Evolutionary conservation across 2,113 vertebrate species (phyloP), one percentile per base, ranked within the genome.

Genomic region (Caracal caracal): DNA sequence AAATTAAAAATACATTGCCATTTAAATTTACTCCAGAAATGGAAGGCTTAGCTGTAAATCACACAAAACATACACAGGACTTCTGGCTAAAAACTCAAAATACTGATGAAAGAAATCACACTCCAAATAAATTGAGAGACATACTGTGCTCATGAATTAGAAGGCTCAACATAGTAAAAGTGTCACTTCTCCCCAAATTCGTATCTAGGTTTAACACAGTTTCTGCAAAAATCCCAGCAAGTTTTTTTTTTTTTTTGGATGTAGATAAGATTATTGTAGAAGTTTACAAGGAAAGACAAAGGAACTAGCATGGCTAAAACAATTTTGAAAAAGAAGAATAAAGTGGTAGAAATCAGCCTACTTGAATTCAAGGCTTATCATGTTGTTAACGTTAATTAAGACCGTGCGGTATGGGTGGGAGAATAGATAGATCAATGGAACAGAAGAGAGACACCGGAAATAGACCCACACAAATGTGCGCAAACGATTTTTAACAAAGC

Each of bases 21-120:
- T 43, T 88, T 93, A 68, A 68, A 83, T 68, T 83, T 89, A 61
- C 37, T 11, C 37, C 49, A 49, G 51, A 95, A 87, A 95, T 33
- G 12, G 12, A 82, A 37, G 9, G 17, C 12, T 66, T 35, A 66
- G 24, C 63, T 85, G 5, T 85, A 47, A 47, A 33, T 84, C 28
- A 83, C 47, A 80, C 37, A 56, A 43, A 80, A 65, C 6, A 65
- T 71, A 53, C 16, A 51, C 2, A 88, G 43, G 12, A 82, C 37
- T 81, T 43, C 11, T 66, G 33, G 30, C 11, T 37, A 10, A 53
- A 73, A 73, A 79, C 10, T 76, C 20, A 56, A 95, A 66, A 71
- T 13, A n/a, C 73, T 53, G 22, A 81, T 53, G 56, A 61, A 71
- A 53, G 73, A 81, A 53, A 35, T 53, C 10, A 71, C 49, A 33